Evolutionary conservation across 2,113 vertebrate genomes (phyloP), one percentile per base, ranked within the genome.

Genomic region (Halichoerus grypus): DNA sequence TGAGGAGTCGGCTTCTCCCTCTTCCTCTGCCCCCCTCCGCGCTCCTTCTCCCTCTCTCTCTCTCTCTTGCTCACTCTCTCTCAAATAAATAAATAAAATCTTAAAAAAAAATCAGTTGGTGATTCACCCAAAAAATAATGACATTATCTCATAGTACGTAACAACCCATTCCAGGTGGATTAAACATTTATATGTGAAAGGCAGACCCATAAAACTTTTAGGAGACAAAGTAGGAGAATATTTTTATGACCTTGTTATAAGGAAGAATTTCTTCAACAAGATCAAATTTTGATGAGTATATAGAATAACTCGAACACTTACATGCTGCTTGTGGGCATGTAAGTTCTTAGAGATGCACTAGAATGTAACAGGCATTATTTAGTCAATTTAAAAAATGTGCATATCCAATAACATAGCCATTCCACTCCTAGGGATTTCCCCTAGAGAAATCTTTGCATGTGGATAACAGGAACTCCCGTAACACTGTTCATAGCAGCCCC

Each of bases 371-470:
- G 76, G 8, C n/a, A 74, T 55, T 82, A 72, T 88, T 88, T 67
- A 65, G 55, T 46, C 53, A 87, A 74, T 46, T 82, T 88, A 11
- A 82, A 82, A 96, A 96, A 95, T 65, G 36, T 55, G 11, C 9
- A 46, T 28, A 92, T 53, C 4, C 2, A 63, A 28, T 87, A 24
- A 21, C 57, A n/a, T 18, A 59, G 36, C 7, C 24, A 13, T 79
- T 85, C 10, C 1, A 19, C 5, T 71, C 15, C 39, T 51, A 46
- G 42, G 26, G 39, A 18, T 46, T 22, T 87, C 21, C 10, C 28
- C 51, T 53, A 74, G 53, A 74, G 83, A 82, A 81, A 81, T 19
- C 11, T 49, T 36, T 26, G n/a, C 18, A 49, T 14, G 31, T 18
- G 26, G 53, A n/a, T 16, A 55, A n/a, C 26, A 46, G 46, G 28